A percentile compares a stretch with the other conserved stretches of the same genome.
Evolutionary conservation across 92 coral and sea anemone genomes (phyloP).

Genomic region (Zoanthus sansibaricus): DNA sequence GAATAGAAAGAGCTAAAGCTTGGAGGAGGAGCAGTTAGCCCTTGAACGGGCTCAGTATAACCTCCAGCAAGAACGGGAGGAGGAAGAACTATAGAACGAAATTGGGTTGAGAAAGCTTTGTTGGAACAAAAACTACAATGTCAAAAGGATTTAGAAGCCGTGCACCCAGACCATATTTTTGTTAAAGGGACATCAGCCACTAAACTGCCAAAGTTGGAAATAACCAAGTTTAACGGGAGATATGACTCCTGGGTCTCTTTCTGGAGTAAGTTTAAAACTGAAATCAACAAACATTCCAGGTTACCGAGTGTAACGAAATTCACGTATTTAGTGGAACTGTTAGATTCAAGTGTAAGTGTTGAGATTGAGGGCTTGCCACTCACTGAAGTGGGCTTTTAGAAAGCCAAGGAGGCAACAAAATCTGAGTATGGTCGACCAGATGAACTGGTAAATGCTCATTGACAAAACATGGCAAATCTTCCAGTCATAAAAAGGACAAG

Average conservation of each 20-base stretch:
- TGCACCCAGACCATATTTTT: neutral
- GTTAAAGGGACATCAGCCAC: conserved; percentile 17
- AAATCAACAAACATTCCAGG: conserved; percentile 18
- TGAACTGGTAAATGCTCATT: conserved; percentile 11
- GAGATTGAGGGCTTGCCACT: conserved; percentile 18
- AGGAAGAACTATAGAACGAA: conserved; percentile 23
- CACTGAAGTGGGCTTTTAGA: conserved; percentile 2
- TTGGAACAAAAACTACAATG: conserved; percentile 34
- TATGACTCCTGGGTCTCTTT: conserved; percentile 15
- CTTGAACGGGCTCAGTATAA: conserved; percentile 21
- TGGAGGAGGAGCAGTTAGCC: neutral
- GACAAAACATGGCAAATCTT: neutral
- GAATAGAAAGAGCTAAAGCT: conserved; percentile 5
- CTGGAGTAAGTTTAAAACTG: conserved; percentile 31
- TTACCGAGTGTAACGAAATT: conserved; percentile 29
- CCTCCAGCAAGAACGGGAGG: conserved; percentile 1
- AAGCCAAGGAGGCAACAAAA: conserved; percentile 13
- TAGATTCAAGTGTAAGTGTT: conserved; percentile 31
- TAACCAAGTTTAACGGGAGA: conserved; percentile 37
- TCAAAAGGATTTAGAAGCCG: conserved; percentile 31
- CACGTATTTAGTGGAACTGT: conserved; percentile 23
- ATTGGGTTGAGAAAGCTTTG: conserved; percentile 15
- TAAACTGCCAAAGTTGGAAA: conserved; percentile 31
- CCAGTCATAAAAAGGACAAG: conserved; percentile 21
- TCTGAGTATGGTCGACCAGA: conserved; percentile 1